Evolutionary conservation across 2,797 vertebrate genomes (phyloP).

Genomic region (Muscicapa striata): DNA sequence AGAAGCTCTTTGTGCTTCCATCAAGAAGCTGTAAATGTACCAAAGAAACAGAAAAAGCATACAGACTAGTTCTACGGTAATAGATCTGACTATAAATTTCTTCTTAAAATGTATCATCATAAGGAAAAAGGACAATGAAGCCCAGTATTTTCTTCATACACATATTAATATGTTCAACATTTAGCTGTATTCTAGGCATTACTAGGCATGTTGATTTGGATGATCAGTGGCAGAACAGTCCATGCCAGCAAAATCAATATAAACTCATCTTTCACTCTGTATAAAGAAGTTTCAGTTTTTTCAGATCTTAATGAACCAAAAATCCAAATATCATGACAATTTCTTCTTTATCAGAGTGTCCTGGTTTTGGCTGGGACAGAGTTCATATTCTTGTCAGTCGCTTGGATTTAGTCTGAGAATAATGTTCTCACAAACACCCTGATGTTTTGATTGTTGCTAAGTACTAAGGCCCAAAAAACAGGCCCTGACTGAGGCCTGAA

Average conservation of each 20-base stretch:
- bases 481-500: background rate
- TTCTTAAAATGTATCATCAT: background rate
- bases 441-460: background rate
- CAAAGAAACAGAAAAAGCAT: background rate
- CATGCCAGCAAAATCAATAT: background rate
- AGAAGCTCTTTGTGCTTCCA: background rate
- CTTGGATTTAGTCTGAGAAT: background rate
- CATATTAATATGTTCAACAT: background rate
- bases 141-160: background rate
- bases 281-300: background rate
- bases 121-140: background rate
- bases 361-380: background rate
- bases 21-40: background rate
- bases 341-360: background rate
- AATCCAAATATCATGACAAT: background rate
- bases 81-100: background rate
- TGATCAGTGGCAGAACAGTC: background rate
- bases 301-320: background rate
- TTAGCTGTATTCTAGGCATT: background rate
- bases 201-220: background rate
- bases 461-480: background rate
- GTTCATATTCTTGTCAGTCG: background rate
- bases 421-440: background rate
- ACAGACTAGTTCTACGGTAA: background rate
- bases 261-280: background rate